These are phyloP conservation scores for Nesidiocoris tenuis DNA, from an alignment of 2,888 invertebrate genomes.

Conservation along the genomic window DNA sequence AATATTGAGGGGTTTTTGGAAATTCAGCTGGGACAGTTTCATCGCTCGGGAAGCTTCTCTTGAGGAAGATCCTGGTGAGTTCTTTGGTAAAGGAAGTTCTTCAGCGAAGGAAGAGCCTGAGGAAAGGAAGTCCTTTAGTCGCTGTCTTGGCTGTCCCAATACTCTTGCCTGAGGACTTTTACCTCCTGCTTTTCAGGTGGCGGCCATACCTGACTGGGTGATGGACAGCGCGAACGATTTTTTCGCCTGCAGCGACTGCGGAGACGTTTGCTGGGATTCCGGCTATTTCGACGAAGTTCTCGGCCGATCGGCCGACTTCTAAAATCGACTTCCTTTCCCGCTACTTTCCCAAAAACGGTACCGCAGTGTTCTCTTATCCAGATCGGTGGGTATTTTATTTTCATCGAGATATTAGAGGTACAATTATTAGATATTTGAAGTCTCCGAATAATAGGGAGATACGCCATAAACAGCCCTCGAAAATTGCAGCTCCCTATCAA, in stretches of 20 bases:
- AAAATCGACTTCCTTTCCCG: too few species aligned
- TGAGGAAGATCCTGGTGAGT: neutral
- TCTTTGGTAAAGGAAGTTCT: neutral
- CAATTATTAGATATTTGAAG: neutral
- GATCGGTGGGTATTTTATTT: too few species aligned
- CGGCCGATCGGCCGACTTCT: too few species aligned
- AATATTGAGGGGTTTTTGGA: too few species aligned
- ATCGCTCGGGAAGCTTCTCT: neutral
- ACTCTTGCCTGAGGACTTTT: neutral
- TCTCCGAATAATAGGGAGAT: too few species aligned
- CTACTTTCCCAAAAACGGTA: too few species aligned
- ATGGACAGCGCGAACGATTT: conserved; percentile 3
- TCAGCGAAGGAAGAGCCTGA: too few species aligned
- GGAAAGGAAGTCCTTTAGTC: neutral
- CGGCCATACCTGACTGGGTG: conserved; percentile 1
- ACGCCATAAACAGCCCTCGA: too few species aligned
- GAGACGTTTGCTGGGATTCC: conserved; percentile 25
- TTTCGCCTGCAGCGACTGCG: conserved; percentile 31
- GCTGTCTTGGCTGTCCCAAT: neutral
- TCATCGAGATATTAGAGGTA: too few species aligned
- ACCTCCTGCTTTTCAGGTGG: conserved; percentile 9
- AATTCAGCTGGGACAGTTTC: neutral
- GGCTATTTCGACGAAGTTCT: conserved; percentile 31
- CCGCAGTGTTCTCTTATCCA: too few species aligned
- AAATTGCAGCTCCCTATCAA: too few species aligned